Evolutionary conservation across 1,140 invertebrate species (phyloP).

Genomic region (Dolichoris vasculosae): DNA sequence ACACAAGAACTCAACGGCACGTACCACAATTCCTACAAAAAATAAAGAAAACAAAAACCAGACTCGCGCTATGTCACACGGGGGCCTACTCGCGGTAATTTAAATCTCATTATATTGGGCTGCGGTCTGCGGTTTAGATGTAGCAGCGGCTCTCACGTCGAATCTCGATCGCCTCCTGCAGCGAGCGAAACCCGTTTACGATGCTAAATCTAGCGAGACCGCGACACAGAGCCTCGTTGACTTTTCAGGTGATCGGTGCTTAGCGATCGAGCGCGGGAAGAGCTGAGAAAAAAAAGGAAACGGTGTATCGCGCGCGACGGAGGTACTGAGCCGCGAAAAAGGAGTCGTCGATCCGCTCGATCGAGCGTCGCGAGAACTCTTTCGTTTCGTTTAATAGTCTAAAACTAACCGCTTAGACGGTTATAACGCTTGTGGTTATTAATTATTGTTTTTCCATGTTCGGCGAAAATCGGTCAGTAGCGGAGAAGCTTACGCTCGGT

Average conservation of each 20-base stretch:
- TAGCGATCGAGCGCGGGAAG: not conserved
- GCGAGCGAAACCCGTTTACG: not conserved
- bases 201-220: slow-evolving; percentile 51
- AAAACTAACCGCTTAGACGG: slow-evolving; percentile 16
- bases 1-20: not conserved
- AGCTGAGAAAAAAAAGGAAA: not conserved
- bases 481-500: not conserved
- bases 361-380: not conserved
- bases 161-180: not conserved
- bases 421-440: slow-evolving; percentile 30
- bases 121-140: slow-evolving; percentile 67
- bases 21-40: slow-evolving; percentile 2
- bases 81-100: slow-evolving; percentile 67
- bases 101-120: slow-evolving; percentile 71
- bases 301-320: too few species aligned
- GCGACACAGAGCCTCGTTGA: slow-evolving; percentile 39
- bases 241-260: not conserved
- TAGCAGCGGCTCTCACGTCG: slow-evolving; percentile 56
- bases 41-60: not conserved
- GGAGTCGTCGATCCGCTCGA: slow-evolving; percentile 18
- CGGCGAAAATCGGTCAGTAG: slow-evolving; percentile 46
- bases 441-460: slow-evolving; percentile 32
- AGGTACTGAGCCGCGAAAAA: too few species aligned
- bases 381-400: slow-evolving; percentile 37
- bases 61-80: slow-evolving; percentile 63